Evolutionary conservation across 2,113 vertebrate genomes (phyloP).

Genomic region (Thalassarche chlororhynchos): DNA sequence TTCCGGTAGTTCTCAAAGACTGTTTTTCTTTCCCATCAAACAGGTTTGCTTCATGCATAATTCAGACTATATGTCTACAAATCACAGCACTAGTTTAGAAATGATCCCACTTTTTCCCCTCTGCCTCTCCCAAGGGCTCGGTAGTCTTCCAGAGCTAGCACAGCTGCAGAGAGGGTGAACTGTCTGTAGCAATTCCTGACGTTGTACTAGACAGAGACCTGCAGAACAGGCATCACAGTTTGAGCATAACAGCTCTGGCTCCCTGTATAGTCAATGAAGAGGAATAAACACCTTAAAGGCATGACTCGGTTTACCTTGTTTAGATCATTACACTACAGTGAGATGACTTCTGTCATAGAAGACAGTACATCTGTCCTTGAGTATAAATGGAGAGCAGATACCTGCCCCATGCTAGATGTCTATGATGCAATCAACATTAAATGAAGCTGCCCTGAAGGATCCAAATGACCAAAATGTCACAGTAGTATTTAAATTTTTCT

Average conservation of each 20-base stretch:
- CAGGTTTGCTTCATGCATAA: background rate
- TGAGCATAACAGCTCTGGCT: background rate
- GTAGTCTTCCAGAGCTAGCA: background rate
- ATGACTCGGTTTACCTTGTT: background rate
- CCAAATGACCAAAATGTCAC: background rate
- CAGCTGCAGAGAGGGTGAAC: background rate
- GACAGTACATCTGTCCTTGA: background rate
- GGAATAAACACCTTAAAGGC: background rate
- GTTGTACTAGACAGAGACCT: background rate
- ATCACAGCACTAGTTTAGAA: background rate
- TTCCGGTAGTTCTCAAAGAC: background rate
- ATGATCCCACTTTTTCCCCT: background rate
- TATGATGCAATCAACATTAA: background rate
- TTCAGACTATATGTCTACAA: background rate
- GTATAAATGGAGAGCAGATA: background rate
- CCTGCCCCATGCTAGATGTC: background rate
- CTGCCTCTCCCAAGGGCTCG: background rate
- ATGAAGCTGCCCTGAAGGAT: background rate
- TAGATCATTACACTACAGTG: background rate
- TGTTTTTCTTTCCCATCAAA: background rate
- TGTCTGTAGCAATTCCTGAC: too few relatives aligned
- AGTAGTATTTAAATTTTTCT: background rate
- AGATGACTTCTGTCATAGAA: background rate
- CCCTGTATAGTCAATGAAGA: background rate
- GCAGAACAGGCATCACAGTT: background rate